phyloP scores from a whole-genome alignment of 1,140 invertebrate genomes.

The Drosophila pallidifrons region DNA sequence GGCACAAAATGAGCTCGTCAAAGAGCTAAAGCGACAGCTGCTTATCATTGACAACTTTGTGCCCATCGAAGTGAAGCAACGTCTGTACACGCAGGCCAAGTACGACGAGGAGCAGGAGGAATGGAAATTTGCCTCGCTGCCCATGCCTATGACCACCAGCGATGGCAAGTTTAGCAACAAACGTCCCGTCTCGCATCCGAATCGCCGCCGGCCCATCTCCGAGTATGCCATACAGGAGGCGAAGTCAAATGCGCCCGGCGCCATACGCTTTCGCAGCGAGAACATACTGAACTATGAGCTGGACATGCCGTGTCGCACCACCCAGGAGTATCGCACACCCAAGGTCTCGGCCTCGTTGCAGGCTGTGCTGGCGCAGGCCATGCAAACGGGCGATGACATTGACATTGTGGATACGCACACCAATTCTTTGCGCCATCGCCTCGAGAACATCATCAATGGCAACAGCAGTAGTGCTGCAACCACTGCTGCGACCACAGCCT shows the following conservation, averaged over 20 bases:
- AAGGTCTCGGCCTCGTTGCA: constrained; percentile 90
- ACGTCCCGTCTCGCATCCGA: constrained; percentile 89
- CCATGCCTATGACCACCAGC: constrained; percentile 62
- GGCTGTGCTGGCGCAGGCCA: constrained; percentile 90
- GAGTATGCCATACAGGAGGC: constrained; percentile 89
- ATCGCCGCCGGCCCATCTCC: constrained; percentile 89
- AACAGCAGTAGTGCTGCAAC: constrained; percentile 44
- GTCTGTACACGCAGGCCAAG: constrained; percentile 90
- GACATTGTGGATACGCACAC: constrained; percentile 85
- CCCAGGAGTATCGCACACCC: constrained; percentile 91
- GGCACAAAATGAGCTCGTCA: constrained; percentile 92
- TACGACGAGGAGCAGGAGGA: constrained; percentile 96
- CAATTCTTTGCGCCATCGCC: constrained; percentile 75
- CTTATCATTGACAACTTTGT: constrained; percentile 99
- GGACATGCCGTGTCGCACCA: constrained; percentile 92
- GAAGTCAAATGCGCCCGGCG: constrained; percentile 85
- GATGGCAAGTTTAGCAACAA: constrained; percentile 85
- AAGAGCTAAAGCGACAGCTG: constrained; percentile 92
- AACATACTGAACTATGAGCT: constrained; percentile 94
- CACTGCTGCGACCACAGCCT: constrained; percentile 4
- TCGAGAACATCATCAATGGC: constrained; percentile 83
- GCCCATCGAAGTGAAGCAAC: constrained; percentile 94
- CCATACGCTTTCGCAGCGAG: constrained; percentile 89
- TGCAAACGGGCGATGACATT: constrained; percentile 90
- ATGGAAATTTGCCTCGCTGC: constrained; percentile 88